phyloP scores from a whole-genome alignment of 2,113 vertebrate genomes.

The Mesocricetus auratus region DNA sequence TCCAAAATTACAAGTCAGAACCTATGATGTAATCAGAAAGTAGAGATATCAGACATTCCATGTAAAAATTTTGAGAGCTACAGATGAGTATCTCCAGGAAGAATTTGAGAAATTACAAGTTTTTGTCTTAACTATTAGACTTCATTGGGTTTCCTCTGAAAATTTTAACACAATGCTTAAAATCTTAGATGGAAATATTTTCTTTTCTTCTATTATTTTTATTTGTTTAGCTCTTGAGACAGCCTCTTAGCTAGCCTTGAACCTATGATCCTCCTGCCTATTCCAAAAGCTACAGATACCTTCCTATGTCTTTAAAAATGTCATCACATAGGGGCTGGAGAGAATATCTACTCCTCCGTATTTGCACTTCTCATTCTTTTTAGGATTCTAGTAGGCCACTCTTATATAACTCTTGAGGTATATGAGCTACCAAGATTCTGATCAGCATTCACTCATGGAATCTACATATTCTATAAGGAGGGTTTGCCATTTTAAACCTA shows the following conservation, averaged over 20 bases:
- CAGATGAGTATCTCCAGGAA: neutral
- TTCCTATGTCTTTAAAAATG: constrained; percentile 3
- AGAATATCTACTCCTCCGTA: neutral
- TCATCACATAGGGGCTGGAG: neutral
- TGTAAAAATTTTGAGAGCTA: neutral
- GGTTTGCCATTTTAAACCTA: neutral
- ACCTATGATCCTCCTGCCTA: neutral
- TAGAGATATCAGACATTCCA: constrained; percentile 1
- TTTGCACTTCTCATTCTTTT: neutral
- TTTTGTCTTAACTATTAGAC: neutral
- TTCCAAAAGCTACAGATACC: neutral
- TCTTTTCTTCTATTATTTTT: neutral
- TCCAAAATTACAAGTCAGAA: neutral
- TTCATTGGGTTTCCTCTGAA: constrained; percentile 2
- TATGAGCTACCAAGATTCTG: neutral
- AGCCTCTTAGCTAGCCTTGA: neutral
- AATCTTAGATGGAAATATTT: constrained; percentile 9
- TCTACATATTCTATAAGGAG: neutral
- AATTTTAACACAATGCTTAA: constrained; percentile 1
- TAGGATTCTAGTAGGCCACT: neutral
- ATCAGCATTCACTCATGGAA: neutral
- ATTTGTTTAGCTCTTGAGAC: neutral
- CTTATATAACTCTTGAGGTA: neutral
- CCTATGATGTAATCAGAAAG: constrained; percentile 1
- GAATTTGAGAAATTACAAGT: neutral